Percentiles rank a stretch among this genome's conserved stretches.
Evolutionary conservation across 2,113 vertebrate genomes (phyloP).

Genomic region (Podiceps cristatus): DNA sequence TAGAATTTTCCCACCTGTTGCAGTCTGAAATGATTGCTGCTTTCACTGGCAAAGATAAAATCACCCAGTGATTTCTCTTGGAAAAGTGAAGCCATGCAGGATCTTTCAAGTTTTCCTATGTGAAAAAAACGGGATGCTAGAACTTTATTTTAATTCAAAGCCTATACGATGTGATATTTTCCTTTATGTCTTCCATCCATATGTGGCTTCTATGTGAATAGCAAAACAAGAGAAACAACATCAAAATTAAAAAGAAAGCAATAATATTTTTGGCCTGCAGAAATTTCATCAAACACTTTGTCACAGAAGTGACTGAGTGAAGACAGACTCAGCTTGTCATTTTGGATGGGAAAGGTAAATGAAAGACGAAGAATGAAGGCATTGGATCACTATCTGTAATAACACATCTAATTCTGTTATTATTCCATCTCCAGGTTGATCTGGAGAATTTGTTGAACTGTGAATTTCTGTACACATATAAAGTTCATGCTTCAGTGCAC

Average conservation of each 20-base stretch:
- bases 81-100: neutral
- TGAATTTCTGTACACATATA: constrained; percentile 59
- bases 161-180: neutral
- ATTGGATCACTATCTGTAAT: constrained; percentile 66
- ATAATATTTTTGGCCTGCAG: constrained; percentile 4
- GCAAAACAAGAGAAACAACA: neutral
- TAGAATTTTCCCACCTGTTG: neutral
- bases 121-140: neutral
- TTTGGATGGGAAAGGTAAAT: constrained; percentile 43
- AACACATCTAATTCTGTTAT: constrained; percentile 67
- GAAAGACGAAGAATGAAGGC: constrained; percentile 49
- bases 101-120: neutral
- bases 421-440: constrained; percentile 58
- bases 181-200: neutral
- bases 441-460: constrained; percentile 59
- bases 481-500: constrained; percentile 63
- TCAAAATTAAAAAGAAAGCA: constrained; percentile 21
- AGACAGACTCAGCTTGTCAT: constrained; percentile 1
- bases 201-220: neutral
- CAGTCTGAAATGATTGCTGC: neutral
- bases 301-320: neutral
- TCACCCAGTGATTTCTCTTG: neutral
- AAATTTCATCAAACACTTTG: constrained; percentile 37
- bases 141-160: constrained; percentile 12
- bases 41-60: neutral